Evolutionary conservation across 35 echinoderm and acorn worm species (phyloP).

Genomic region (Ptychodera flava): DNA sequence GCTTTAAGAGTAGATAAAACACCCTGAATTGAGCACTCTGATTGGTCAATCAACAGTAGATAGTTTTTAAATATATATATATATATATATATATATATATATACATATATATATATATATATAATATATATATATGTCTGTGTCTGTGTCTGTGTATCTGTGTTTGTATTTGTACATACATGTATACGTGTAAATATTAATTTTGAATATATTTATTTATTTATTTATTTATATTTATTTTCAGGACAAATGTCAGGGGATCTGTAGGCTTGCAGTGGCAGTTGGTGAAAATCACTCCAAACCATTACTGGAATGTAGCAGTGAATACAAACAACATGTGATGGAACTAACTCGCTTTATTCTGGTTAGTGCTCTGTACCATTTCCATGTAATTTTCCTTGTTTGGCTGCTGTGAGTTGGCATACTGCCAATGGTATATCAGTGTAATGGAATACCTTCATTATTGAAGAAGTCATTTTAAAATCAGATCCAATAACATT

Average conservation of each 20-base stretch:
- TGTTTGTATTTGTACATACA: no score
- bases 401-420: no score
- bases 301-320: conserved; percentile 43
- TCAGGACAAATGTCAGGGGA: conserved; percentile 82
- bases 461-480: background rate
- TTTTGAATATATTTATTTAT: background rate
- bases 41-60: no score
- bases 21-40: no score
- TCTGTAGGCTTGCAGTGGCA: conserved; percentile 68
- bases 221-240: conserved; percentile 11
- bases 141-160: no score
- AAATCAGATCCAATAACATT: background rate
- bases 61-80: no score
- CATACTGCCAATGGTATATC: no score
- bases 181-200: background rate
- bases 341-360: conserved; percentile 74
- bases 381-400: no score
- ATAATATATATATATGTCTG: no score
- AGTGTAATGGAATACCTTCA: background rate
- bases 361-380: conserved; percentile 66
- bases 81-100: no score
- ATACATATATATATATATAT: no score
- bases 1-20: no score
- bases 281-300: conserved; percentile 90
- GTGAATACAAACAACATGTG: conserved; percentile 46